Conservation (phyloP, 1,140 invertebrate genomes). For the Coenobita brevimanus region DNA sequence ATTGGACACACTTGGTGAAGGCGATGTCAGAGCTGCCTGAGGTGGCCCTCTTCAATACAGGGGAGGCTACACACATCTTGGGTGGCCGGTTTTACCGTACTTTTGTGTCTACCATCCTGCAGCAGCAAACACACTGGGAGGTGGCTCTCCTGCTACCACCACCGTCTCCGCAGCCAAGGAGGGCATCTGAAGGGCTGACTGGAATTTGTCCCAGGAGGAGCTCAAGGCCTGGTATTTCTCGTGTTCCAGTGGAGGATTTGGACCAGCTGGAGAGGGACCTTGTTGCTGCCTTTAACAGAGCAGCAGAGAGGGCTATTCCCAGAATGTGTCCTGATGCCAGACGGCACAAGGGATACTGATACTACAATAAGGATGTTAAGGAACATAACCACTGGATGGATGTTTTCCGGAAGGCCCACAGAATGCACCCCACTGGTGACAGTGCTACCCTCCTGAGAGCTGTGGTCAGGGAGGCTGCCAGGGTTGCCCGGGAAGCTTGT, state of each 20-base stretch:
- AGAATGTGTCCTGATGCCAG: background rate
- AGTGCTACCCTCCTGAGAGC: background rate
- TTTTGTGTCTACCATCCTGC: too few species aligned
- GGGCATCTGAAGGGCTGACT: background rate
- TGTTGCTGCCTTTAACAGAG: background rate
- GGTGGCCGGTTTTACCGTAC: too few species aligned
- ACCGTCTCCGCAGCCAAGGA: background rate
- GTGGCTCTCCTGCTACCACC: too few species aligned
- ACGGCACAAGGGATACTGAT: background rate
- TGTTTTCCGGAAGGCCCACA: background rate
- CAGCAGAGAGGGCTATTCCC: background rate
- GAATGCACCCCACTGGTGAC: background rate
- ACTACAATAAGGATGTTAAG: background rate
- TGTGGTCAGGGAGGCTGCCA: background rate
- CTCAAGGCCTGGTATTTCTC: background rate
- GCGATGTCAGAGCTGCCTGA: too few species aligned
- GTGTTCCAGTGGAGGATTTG: background rate
- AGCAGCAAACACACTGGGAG: too few species aligned
- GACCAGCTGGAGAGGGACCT: background rate
- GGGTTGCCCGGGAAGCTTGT: background rate
- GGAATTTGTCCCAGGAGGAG: background rate
- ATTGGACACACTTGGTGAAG: too few species aligned
- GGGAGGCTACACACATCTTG: too few species aligned
- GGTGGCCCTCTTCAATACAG: too few species aligned
- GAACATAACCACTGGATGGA: background rate